A percentile compares a stretch with the other conserved stretches of the same genome.
Evolutionary conservation across 2,797 vertebrate genomes (phyloP).

Genomic region (Thunnus albacares): DNA sequence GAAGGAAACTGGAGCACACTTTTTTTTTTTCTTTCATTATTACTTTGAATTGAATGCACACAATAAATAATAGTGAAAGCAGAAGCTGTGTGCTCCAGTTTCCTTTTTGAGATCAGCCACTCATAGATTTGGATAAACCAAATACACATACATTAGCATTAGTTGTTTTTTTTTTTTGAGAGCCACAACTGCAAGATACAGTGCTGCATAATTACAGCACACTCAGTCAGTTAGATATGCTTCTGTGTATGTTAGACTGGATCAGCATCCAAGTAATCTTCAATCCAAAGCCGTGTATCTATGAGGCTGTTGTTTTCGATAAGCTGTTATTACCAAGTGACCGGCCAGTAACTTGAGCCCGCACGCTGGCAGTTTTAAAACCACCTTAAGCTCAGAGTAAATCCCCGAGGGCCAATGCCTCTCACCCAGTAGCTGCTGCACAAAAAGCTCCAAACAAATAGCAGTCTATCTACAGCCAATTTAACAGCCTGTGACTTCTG

Average conservation of each 20-base stretch:
- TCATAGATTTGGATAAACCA: slow-evolving; percentile 19
- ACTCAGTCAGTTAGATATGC: neutral
- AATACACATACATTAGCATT: neutral
- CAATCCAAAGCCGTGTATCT: slow-evolving; percentile 13
- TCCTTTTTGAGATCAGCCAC: slow-evolving; percentile 3
- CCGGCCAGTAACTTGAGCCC: slow-evolving; percentile 32
- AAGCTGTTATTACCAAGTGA: slow-evolving; percentile 52
- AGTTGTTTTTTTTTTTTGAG: neutral
- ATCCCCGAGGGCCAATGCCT: slow-evolving; percentile 49
- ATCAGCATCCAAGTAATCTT: slow-evolving; percentile 25
- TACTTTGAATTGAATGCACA: slow-evolving; percentile 32
- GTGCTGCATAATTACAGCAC: neutral
- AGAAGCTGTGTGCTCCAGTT: slow-evolving; percentile 33
- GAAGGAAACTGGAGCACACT: slow-evolving; percentile 35
- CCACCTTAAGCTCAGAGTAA: slow-evolving; percentile 61
- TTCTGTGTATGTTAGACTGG: slow-evolving; percentile 12
- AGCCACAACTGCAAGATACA: slow-evolving; percentile 1
- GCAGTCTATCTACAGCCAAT: slow-evolving; percentile 44
- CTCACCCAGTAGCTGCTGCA: slow-evolving; percentile 21
- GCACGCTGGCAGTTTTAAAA: slow-evolving; percentile 50
- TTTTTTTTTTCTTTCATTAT: slow-evolving; percentile 9
- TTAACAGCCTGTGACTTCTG: slow-evolving; percentile 52
- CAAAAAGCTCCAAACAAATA: slow-evolving; percentile 48
- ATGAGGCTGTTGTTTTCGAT: slow-evolving; percentile 48
- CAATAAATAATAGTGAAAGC: slow-evolving; percentile 45